Evolutionary conservation across 2,113 vertebrate genomes (phyloP).

Genomic region (Nymphicus hollandicus): DNA sequence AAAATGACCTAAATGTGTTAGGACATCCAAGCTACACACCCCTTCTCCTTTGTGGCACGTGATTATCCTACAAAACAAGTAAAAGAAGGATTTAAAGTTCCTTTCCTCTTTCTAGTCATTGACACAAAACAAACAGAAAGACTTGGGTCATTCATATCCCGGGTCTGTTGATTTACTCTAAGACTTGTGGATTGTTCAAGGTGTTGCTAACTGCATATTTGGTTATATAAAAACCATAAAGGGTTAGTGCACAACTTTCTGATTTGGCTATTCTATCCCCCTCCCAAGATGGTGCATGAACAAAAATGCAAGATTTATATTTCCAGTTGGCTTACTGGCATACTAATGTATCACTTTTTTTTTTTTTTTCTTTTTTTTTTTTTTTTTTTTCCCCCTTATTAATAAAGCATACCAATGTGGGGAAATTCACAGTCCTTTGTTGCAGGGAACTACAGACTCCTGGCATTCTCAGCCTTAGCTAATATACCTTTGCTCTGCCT

Average conservation of each 20-base stretch:
- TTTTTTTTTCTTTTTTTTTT: too few relatives aligned
- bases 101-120: not conserved
- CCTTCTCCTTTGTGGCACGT: not conserved
- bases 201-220: not conserved
- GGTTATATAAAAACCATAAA: not conserved
- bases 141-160: not conserved
- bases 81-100: not conserved
- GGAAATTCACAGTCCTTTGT: not conserved
- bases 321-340: not conserved
- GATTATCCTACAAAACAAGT: not conserved
- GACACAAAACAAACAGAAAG: not conserved
- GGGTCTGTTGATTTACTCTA: not conserved
- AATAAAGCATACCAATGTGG: not conserved
- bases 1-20: not conserved
- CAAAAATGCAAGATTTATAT: not conserved
- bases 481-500: rapidly evolving
- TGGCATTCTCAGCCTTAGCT: not conserved
- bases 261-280: not conserved
- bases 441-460: not conserved
- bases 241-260: not conserved
- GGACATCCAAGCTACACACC: not conserved
- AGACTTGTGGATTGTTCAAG: not conserved
- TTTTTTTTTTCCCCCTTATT: not conserved
- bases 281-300: not conserved
- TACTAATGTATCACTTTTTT: rapidly evolving